Evolutionary conservation across 2,888 invertebrate genomes (phyloP).

Genomic region (Erynnis tages): DNA sequence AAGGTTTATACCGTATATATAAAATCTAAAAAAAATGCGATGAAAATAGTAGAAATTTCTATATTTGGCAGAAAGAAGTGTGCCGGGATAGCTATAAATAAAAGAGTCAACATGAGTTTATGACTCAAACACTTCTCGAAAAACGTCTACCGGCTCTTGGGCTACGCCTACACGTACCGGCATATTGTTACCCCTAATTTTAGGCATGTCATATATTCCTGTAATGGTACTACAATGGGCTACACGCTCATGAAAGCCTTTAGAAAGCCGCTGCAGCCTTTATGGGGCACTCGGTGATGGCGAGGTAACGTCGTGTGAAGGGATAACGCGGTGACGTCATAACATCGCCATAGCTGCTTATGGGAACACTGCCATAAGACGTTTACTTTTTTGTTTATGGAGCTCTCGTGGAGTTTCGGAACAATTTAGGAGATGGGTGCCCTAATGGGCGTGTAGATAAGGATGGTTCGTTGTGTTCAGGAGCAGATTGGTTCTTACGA

Average conservation of each 20-base stretch:
- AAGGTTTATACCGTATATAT: too few relatives aligned
- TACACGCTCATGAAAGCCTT: not conserved
- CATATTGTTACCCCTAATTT: not conserved
- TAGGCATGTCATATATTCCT: not conserved
- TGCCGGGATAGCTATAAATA: not conserved
- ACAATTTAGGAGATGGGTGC: too few relatives aligned
- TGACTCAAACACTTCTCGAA: too few relatives aligned
- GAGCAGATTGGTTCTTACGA: too few relatives aligned
- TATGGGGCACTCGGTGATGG: constrained; percentile 1
- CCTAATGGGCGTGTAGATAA: too few relatives aligned
- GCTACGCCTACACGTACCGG: too few relatives aligned
- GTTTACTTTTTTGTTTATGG: not conserved
- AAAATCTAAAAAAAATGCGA: too few relatives aligned
- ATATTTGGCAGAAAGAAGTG: too few relatives aligned
- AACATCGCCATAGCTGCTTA: not conserved
- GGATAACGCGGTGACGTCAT: not conserved
- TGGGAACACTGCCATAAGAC: not conserved
- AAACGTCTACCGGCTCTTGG: too few relatives aligned
- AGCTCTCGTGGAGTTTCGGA: not conserved
- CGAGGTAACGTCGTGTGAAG: constrained; percentile 6
- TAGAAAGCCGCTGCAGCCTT: not conserved
- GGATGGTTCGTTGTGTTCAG: too few relatives aligned
- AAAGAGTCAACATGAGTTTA: too few relatives aligned
- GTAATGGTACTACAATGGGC: not conserved
- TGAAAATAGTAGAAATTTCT: too few relatives aligned